Evolutionary conservation across 2,888 invertebrate species (phyloP), one percentile per base, ranked within the genome.

Genomic region (Spicauda simplicius): DNA sequence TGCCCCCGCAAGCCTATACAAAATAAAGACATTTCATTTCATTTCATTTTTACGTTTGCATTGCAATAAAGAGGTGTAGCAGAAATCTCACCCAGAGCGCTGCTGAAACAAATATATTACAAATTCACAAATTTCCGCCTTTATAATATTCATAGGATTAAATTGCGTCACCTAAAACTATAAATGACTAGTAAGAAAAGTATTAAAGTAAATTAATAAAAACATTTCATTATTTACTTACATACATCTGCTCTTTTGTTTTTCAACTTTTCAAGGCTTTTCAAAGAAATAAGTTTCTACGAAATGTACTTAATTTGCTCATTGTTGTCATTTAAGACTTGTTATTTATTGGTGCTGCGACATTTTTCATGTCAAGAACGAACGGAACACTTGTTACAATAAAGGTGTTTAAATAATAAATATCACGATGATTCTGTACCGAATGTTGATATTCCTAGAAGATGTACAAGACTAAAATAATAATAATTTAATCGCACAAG

Each of bases 341-440:
- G 5, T 25, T 59, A 20, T 33, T 45, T 59, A 18, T 58, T 52
- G 33, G 25, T 25, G 25, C 14, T 25, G 61, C 61, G 61, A 53
- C 52, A 52, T 11, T 37, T 59, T 59, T 53, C 41, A 53, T 65
- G 65, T 65, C 65, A 65, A 65, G 65, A 65, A 7, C 59, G 45
- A 7, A 18, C 58, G 11, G 52, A 52, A 59, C 65, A 65, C 65
- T 59, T 65, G 65, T 64, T 58, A 25, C 52, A 54, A 54, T 41
- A 65, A 19, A 59, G 37, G 25, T 64, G 53, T 33, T 41, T 45
- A 48, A 48, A 48, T 48, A 48, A 45, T 45, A 45, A 45, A 45
- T 45, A 14, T 45, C 1, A 33, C 8, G 45, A 45, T 45, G 45
- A 25, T 25, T 25, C 2, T 25, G 25, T n/a, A 45, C 45, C 1